These are phyloP conservation scores for Melangyna quadrimaculata DNA, from an alignment of 2,888 invertebrate species.

Conservation along the genomic window DNA sequence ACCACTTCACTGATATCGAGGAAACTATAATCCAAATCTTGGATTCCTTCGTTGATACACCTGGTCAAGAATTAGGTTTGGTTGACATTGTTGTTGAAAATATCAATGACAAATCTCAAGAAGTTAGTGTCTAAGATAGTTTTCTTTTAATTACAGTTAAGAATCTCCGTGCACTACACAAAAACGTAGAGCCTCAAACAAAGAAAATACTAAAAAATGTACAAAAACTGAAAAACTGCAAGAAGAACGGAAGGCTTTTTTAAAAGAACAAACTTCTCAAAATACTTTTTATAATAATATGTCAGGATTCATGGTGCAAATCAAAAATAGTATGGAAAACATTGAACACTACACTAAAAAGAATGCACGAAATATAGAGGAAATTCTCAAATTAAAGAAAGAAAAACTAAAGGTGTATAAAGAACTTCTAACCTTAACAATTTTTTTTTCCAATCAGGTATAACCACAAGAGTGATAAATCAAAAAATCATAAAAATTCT, in stretches of 20 bases:
- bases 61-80: not conserved
- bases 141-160: not conserved
- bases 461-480: too few relatives aligned
- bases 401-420: not conserved
- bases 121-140: not conserved
- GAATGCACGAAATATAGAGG: not conserved
- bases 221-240: not conserved
- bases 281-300: not conserved
- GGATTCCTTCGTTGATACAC: not conserved
- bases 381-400: not conserved
- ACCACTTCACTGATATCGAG: not conserved
- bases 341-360: not conserved
- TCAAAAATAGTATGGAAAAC: not conserved
- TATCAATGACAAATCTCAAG: not conserved
- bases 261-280: not conserved
- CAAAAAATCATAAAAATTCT: too few relatives aligned
- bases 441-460: too few relatives aligned
- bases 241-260: not conserved
- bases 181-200: not conserved
- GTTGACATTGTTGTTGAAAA: not conserved
- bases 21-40: not conserved
- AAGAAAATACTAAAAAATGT: not conserved
- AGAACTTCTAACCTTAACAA: too few relatives aligned
- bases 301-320: not conserved
- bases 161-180: not conserved